Conservation (phyloP, 2,888 invertebrate species). For the Rhabditophanes sp. region DNA sequence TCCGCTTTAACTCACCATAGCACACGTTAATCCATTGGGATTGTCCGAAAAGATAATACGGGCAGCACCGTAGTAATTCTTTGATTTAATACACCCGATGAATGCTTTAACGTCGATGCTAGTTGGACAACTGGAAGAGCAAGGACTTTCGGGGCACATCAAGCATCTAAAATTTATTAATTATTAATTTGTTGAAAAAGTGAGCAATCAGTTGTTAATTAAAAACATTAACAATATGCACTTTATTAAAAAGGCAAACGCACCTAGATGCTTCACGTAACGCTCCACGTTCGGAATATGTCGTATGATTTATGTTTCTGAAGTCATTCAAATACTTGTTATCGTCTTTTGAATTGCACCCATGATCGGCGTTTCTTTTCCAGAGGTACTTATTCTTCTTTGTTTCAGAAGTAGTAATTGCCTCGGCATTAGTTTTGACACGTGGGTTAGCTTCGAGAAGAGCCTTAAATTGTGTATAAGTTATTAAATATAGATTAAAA, state of each 20-base stretch:
- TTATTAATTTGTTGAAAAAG: conserved; percentile 1
- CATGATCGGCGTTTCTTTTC: conserved; percentile 76
- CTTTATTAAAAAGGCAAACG: no score
- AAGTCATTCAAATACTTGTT: conserved; percentile 65
- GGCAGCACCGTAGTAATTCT: conserved; percentile 89
- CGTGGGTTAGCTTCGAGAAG: conserved; percentile 69
- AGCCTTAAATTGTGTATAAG: conserved; percentile 55
- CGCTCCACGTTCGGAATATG: conserved; percentile 82
- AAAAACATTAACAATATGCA: no score
- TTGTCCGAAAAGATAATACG: conserved; percentile 93
- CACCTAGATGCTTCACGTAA: conserved; percentile 50
- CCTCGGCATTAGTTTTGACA: conserved; percentile 59
- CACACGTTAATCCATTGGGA: conserved; percentile 79
- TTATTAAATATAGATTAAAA: background rate
- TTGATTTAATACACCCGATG: conserved; percentile 65
- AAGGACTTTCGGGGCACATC: conserved; percentile 48
- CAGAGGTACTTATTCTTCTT: conserved; percentile 76
- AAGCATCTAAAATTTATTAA: conserved; percentile 17
- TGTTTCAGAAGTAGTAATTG: conserved; percentile 68
- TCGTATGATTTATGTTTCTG: conserved; percentile 89
- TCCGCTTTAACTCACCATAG: background rate
- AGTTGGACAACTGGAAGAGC: conserved; percentile 95
- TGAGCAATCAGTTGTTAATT: background rate
- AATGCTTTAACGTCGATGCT: conserved; percentile 90
- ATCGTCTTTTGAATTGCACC: conserved; percentile 62